phyloP scores from a whole-genome alignment of 2,113 vertebrate genomes.

The Cyphomyrus plagiostoma region DNA sequence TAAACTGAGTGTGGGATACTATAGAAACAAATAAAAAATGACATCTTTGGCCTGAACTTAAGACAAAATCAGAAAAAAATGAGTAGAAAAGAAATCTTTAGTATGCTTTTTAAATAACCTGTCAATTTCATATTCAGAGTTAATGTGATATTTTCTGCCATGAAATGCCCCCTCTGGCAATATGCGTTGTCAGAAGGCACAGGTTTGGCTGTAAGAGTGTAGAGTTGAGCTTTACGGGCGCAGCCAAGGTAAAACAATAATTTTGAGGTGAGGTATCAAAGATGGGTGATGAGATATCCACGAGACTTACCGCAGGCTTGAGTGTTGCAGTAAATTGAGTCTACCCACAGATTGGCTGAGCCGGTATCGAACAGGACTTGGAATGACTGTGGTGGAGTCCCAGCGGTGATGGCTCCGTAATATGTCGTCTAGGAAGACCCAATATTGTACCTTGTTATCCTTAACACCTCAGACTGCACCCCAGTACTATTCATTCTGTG shows the following conservation, averaged over 20 bases:
- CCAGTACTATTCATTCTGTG: not conserved
- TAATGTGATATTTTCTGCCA: not conserved
- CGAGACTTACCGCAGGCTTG: constrained; percentile 49
- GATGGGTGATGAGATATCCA: not conserved
- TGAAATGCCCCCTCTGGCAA: not conserved
- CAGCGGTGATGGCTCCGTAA: constrained; percentile 47
- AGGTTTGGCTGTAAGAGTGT: not conserved
- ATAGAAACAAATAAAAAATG: not conserved
- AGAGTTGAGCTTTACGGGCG: not conserved
- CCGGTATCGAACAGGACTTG: constrained; percentile 53
- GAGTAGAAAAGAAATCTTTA: not conserved
- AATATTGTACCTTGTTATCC: not conserved
- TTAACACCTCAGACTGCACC: not conserved
- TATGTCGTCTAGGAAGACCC: constrained; percentile 41
- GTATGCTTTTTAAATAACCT: not conserved
- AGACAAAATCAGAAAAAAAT: not conserved
- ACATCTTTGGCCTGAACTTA: not conserved
- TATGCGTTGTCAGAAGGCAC: not conserved
- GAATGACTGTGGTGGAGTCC: constrained; percentile 51
- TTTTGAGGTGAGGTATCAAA: not conserved
- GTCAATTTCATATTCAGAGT: not conserved
- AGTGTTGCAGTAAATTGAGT: constrained; percentile 50
- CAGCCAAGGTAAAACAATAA: not conserved
- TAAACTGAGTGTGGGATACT: constrained; percentile 45
- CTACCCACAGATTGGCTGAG: constrained; percentile 54